Evolutionary conservation across 1,140 invertebrate genomes (phyloP).

Genomic region (Ephestia elutella): DNA sequence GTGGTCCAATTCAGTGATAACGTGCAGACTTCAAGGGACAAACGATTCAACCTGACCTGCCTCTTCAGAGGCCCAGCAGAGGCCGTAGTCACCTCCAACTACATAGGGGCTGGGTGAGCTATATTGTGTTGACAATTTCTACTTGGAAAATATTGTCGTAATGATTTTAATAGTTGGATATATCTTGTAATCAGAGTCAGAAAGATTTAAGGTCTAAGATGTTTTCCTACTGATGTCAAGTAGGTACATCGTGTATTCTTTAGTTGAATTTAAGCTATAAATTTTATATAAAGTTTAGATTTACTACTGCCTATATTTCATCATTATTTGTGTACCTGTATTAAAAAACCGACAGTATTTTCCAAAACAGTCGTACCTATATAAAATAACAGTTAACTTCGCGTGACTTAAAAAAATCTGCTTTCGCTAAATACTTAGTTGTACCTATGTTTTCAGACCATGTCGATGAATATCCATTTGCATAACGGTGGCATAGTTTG

Average conservation of each 20-base stretch:
- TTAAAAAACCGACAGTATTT: constrained; percentile 1
- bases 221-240: no score
- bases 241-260: no score
- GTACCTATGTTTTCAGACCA: constrained; percentile 18
- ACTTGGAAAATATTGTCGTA: constrained; percentile 15
- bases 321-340: no score
- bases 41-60: constrained; percentile 93
- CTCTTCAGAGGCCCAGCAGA: constrained; percentile 92
- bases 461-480: background rate
- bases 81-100: constrained; percentile 93
- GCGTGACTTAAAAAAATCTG: constrained; percentile 28
- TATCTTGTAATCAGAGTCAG: background rate
- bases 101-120: constrained; percentile 91
- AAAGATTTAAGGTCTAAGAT: no score
- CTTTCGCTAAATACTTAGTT: constrained; percentile 20
- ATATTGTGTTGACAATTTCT: constrained; percentile 7
- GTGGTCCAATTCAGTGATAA: constrained; percentile 95
- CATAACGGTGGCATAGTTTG: constrained; percentile 9
- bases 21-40: constrained; percentile 92
- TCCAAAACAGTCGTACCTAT: background rate
- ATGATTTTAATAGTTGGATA: background rate
- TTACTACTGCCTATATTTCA: no score
- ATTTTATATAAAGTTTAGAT: no score
- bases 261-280: no score
- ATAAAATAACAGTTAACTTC: constrained; percentile 43